Base-by-base conservation (phyloP, 2,888 invertebrate genomes). In the Hydraecia micacea region DNA sequence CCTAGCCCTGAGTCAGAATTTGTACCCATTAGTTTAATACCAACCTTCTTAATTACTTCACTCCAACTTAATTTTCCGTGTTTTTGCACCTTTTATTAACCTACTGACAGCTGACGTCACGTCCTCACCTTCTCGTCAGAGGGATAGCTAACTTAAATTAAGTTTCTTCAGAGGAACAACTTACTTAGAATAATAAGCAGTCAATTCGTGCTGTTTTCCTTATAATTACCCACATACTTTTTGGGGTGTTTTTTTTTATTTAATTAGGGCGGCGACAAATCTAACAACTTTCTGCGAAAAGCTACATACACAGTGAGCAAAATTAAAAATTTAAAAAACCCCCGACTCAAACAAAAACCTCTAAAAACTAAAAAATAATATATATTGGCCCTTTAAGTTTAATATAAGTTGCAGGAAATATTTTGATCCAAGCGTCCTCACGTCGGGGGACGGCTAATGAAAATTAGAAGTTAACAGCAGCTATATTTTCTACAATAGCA, bases 171-270 rank as follows among this genome's bases (percentile, higher is more conserved):
- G 46, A 73, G 42, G 0, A 63, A 63, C 46, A 70, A 58, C 75
- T 73, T 79, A 73, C 65, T 60, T 65, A 32, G 83, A 86, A 84
- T 84, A 84, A 46, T 86, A 79, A 86, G 73, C 28, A 73, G 73
- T 66, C n/a, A 81, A 73, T 66, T 84, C 46, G 9, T 46, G 18
- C 13, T 25, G 13, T 70, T 86, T 83, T 79, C 70, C 77, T 55
- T 32, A 42, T 77, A 67, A 67, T 72, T 42, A 49, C 18, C 2
- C 49, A 46, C 66, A 46, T 15, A 15, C 13, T 46, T 46, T 46
- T 46, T 15, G 46, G 15, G 5, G 46, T 46, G 46, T 46, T 46
- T 46, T 46, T 46, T 46, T 46, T 46, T 46, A 46, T 46, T 46
- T 46, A 46, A 15, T 15, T 46, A 46, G 15, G 8, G 28, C n/a